A percentile compares a stretch with the other conserved stretches of the same genome.
These are phyloP conservation scores for Alcedo atthis DNA, from an alignment of 2,797 vertebrate species.

Conservation along the genomic window DNA sequence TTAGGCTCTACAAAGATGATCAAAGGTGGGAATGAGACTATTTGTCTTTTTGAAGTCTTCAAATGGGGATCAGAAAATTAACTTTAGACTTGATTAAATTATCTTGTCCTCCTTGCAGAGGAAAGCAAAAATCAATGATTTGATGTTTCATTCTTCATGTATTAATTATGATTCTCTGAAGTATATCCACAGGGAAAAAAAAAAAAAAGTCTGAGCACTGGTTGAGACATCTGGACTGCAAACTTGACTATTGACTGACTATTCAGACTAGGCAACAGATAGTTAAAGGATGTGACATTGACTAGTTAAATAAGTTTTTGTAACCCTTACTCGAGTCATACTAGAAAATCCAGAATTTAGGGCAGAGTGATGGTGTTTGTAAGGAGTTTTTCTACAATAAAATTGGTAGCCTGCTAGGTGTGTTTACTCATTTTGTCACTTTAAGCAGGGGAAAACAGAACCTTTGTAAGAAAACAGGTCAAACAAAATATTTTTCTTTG, in stretches of 20 bases:
- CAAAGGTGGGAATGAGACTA: not conserved
- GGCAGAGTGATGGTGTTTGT: fast-evolving
- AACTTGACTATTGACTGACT: not conserved
- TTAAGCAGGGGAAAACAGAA: not conserved
- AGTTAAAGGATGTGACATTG: not conserved
- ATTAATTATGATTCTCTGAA: not conserved
- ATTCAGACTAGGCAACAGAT: not conserved
- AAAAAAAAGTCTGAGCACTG: not conserved
- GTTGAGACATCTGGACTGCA: not conserved
- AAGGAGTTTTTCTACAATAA: not conserved
- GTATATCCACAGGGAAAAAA: not conserved
- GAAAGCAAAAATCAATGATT: not conserved
- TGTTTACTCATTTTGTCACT: not conserved
- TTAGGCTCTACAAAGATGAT: not conserved
- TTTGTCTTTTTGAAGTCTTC: not conserved
- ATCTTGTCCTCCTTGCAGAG: not conserved
- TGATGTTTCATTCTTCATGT: not conserved
- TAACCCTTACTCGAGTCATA: not conserved
- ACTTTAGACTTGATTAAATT: not conserved
- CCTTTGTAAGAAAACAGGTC: not conserved
- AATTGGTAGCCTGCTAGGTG: fast-evolving
- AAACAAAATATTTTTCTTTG: not conserved
- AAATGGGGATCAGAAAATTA: not conserved
- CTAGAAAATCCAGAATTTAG: not conserved
- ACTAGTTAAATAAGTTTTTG: not conserved